These are phyloP conservation scores for Phoeniculus purpureus DNA, from an alignment of 2,797 vertebrate genomes.

Conservation along the genomic window DNA sequence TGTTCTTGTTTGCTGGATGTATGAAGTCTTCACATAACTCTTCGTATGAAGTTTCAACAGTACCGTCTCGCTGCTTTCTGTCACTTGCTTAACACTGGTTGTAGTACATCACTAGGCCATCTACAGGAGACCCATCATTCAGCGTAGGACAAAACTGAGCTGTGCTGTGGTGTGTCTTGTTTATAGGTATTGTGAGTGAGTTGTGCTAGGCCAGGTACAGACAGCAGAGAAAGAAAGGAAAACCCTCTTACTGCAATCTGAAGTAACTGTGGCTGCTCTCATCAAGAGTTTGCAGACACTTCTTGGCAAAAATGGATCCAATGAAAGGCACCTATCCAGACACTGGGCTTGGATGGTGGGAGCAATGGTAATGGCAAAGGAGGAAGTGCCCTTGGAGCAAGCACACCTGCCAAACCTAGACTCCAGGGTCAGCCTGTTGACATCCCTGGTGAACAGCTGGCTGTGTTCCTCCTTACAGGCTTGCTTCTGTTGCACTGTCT, in stretches of 20 bases:
- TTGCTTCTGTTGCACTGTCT: neutral
- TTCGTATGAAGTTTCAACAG: neutral
- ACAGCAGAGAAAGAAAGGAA: neutral
- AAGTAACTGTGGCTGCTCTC: neutral
- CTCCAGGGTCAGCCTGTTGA: neutral
- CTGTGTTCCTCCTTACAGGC: neutral
- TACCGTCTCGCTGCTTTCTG: neutral
- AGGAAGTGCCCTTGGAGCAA: fast-evolving
- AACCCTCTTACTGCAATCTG: neutral
- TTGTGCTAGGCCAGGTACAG: constrained; percentile 22
- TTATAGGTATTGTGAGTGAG: constrained; percentile 43
- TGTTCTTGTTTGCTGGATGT: constrained; percentile 14
- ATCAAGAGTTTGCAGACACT: neutral
- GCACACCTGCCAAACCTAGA: fast-evolving
- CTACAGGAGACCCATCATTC: neutral
- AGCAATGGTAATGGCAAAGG: fast-evolving
- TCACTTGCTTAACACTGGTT: neutral
- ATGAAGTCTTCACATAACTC: constrained; percentile 26
- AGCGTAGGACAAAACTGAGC: neutral
- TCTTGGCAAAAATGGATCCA: fast-evolving
- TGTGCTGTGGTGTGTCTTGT: constrained; percentile 33
- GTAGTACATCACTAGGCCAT: neutral
- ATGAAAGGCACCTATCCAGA: neutral
- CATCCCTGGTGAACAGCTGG: fast-evolving
- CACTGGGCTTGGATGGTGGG: neutral